These are phyloP conservation scores for Trematomus bernacchii DNA, from an alignment of 2,797 vertebrate genomes.

Conservation along the genomic window DNA sequence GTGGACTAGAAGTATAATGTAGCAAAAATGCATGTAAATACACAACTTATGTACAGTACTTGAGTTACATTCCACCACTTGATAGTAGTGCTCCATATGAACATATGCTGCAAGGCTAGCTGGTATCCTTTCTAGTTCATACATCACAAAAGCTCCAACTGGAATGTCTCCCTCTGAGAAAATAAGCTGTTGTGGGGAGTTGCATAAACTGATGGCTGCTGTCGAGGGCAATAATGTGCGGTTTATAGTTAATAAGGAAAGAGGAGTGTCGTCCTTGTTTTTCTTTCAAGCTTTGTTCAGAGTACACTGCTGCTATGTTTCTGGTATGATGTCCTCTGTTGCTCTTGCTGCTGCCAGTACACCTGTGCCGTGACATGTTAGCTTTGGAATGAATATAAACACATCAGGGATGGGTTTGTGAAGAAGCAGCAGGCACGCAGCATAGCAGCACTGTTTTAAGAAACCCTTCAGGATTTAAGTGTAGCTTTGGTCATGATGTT, in stretches of 20 bases:
- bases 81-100: constrained; percentile 36
- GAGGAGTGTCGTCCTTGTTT: constrained; percentile 44
- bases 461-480: constrained; percentile 18
- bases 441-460: constrained; percentile 7
- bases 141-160: constrained; percentile 6
- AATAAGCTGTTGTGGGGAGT: constrained; percentile 38
- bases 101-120: constrained; percentile 12
- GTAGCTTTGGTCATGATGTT: neutral
- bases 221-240: constrained; percentile 27
- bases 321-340: constrained; percentile 39
- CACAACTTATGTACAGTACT: no score
- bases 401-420: constrained; percentile 57
- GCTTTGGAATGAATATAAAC: constrained; percentile 79
- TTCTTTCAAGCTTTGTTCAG: constrained; percentile 26
- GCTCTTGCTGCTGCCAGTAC: constrained; percentile 28
- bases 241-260: constrained; percentile 24
- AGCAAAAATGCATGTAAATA: no score
- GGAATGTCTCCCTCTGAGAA: constrained; percentile 40
- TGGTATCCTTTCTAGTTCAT: constrained; percentile 40
- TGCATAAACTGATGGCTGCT: constrained; percentile 39
- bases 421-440: constrained; percentile 17
- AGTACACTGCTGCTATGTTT: constrained; percentile 61
- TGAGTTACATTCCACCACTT: no score
- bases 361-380: constrained; percentile 81
- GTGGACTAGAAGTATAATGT: no score